Base-by-base conservation (phyloP, 2,113 vertebrate genomes). In the Hystrix cristata region DNA sequence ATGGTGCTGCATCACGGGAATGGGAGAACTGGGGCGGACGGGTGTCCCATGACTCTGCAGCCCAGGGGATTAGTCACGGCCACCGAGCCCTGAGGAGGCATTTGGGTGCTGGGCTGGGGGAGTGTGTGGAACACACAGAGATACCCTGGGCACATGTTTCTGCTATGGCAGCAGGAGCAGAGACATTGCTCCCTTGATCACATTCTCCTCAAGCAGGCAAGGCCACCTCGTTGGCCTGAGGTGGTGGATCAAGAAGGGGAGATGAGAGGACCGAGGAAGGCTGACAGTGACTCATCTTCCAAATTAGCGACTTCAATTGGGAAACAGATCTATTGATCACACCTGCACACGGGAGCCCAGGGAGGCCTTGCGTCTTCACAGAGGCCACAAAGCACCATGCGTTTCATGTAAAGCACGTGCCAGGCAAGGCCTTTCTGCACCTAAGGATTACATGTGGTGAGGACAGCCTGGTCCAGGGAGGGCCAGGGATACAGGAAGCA, bases 61-160 rank as follows among this genome's bases (percentile, higher is more conserved):
- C 29, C 19, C 59, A 53, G 53, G 27, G 11, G 1, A 34, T 71
- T 2, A 0, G 31, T 46, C 0, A 0, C 11, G n/a, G 65, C 72
- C n/a, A 8, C 71, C 80, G 59, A 3, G 38, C 11, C 72, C 59
- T 4, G 0, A 65, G 14, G 31, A 29, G 34, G 7, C 7, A 25
- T 38, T 11, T 48, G 2, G 0, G 38, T 31, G 55, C 93, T 51
- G 4, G 53, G 46, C 12, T 48, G 12, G 53, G 2, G 12, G 31
- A 38, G 38, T 29, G 29, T 51, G 10, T 79, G 38, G 3, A 59
- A 16, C 71, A 57, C 15, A 13, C 14, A 34, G 1, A 1, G 48
- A 25, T 29, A 16, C 71, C n/a, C 51, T 18, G 9, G 25, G 31
- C 3, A 14, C 2, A 0, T n/a, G 81, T 18, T 0, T 11, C 82